Percentiles rank a stretch among this genome's conserved stretches.
phyloP scores from a whole-genome alignment of 1,140 invertebrate species.

The Drosophila repleta region DNA sequence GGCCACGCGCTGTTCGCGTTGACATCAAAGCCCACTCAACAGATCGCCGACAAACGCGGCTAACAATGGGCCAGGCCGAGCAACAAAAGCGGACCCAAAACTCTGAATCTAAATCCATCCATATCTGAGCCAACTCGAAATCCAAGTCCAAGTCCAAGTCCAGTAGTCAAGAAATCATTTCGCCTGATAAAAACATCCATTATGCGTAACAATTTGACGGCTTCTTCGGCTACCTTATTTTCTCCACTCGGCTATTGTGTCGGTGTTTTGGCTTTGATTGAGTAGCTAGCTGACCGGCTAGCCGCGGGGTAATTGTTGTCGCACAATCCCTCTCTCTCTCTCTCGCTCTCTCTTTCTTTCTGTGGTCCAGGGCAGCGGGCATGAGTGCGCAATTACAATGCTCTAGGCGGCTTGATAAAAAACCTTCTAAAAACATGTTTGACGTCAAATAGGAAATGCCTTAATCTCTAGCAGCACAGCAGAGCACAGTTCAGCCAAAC shows the following conservation, averaged over 20 bases:
- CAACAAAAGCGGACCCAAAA: slow-evolving; percentile 31
- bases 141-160: slow-evolving; percentile 48
- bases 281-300: slow-evolving; percentile 58
- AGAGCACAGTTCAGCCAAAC: slow-evolving; percentile 7
- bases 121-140: slow-evolving; percentile 45
- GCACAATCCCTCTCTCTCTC: slow-evolving; percentile 28
- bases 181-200: slow-evolving; percentile 80
- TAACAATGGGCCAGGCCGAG: slow-evolving; percentile 4
- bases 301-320: slow-evolving; percentile 81
- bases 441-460: slow-evolving; percentile 80
- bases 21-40: slow-evolving; percentile 67
- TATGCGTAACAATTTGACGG: slow-evolving; percentile 82
- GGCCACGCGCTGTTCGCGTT: slow-evolving; percentile 55
- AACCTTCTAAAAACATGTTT: slow-evolving; percentile 59
- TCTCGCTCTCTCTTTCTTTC: not conserved
- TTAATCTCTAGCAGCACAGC: slow-evolving; percentile 59
- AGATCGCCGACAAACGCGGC: slow-evolving; percentile 53
- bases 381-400: slow-evolving; percentile 78
- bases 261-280: slow-evolving; percentile 75
- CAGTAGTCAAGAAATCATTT: slow-evolving; percentile 80
- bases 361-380: slow-evolving; percentile 41
- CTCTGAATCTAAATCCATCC: slow-evolving; percentile 11
- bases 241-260: slow-evolving; percentile 25
- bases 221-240: slow-evolving; percentile 77
- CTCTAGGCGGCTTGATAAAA: slow-evolving; percentile 49